Percentiles rank a stretch among this genome's conserved stretches.
phyloP scores from a whole-genome alignment of 2,797 vertebrate species.

The Hephaestus fuliginosus region DNA sequence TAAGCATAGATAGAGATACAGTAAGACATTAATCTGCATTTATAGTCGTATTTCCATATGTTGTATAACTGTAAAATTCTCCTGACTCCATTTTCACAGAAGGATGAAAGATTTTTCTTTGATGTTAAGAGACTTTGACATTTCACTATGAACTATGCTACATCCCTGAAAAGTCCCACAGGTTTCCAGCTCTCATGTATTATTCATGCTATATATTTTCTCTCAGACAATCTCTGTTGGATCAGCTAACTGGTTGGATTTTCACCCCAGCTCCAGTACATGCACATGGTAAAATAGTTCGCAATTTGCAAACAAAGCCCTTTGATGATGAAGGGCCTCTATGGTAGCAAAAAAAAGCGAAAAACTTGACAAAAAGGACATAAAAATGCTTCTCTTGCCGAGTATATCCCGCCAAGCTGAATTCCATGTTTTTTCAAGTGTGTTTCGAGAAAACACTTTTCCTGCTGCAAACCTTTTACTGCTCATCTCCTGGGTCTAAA shows the following conservation, averaged over 20 bases:
- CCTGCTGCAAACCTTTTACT: constrained; percentile 39
- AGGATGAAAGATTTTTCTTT: constrained; percentile 17
- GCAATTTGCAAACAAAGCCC: constrained; percentile 39
- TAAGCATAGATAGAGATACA: background rate
- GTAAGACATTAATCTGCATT: background rate
- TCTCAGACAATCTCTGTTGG: constrained; percentile 31
- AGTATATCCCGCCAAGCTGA: constrained; percentile 21
- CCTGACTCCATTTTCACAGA: background rate
- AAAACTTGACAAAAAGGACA: background rate
- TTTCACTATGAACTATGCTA: constrained; percentile 15
- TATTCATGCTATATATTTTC: constrained; percentile 48
- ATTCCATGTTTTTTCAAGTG: constrained; percentile 37
- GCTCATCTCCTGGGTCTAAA: constrained; percentile 62
- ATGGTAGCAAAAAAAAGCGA: constrained; percentile 15
- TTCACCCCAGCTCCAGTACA: constrained; percentile 4
- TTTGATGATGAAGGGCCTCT: constrained; percentile 28
- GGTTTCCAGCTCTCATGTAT: constrained; percentile 30
- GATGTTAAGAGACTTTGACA: constrained; percentile 35
- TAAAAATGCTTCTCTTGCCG: constrained; percentile 29
- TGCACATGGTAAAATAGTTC: constrained; percentile 23
- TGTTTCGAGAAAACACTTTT: constrained; percentile 43
- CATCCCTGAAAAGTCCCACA: constrained; percentile 1
- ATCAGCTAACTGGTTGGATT: constrained; percentile 32
- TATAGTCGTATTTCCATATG: constrained; percentile 2
- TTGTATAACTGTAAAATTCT: background rate